These are phyloP conservation scores for Microplitis demolitor DNA, from an alignment of 1,140 invertebrate species.

Conservation along the genomic window DNA sequence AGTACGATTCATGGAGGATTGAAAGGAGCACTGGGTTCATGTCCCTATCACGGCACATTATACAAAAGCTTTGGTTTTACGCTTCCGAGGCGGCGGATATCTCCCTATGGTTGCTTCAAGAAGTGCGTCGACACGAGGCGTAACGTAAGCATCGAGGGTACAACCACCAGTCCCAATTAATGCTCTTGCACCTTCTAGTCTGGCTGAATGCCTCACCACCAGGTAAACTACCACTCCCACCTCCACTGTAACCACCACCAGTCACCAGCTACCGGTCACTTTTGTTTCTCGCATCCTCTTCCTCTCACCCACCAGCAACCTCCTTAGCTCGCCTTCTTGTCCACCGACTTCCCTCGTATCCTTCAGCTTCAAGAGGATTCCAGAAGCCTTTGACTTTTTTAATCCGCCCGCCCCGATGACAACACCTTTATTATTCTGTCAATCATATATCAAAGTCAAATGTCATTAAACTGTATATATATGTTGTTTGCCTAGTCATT, in stretches of 20 bases:
- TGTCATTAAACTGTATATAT: too few species aligned
- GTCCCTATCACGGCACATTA: slow-evolving; percentile 78
- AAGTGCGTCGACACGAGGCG: slow-evolving; percentile 85
- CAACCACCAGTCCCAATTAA: not conserved
- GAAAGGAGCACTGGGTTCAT: slow-evolving; percentile 66
- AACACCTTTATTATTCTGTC: too few species aligned
- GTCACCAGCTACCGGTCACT: not conserved
- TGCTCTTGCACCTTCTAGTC: not conserved
- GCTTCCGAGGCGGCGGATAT: slow-evolving; percentile 53
- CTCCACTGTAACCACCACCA: not conserved
- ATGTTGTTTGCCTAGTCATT: too few species aligned
- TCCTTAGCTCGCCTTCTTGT: too few species aligned
- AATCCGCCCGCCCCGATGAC: too few species aligned
- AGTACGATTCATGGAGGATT: slow-evolving; percentile 5
- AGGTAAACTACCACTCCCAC: too few species aligned
- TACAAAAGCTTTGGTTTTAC: slow-evolving; percentile 43
- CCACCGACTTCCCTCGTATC: too few species aligned
- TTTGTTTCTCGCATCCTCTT: not conserved
- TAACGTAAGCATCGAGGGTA: slow-evolving; percentile 78
- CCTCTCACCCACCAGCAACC: too few species aligned
- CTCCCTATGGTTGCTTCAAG: slow-evolving; percentile 81
- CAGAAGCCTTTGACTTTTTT: too few species aligned
- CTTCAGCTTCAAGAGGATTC: too few species aligned
- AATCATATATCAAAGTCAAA: too few species aligned
- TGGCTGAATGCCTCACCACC: not conserved